Evolutionary conservation across 2,113 vertebrate genomes (phyloP).

Genomic region (Conger conger): DNA sequence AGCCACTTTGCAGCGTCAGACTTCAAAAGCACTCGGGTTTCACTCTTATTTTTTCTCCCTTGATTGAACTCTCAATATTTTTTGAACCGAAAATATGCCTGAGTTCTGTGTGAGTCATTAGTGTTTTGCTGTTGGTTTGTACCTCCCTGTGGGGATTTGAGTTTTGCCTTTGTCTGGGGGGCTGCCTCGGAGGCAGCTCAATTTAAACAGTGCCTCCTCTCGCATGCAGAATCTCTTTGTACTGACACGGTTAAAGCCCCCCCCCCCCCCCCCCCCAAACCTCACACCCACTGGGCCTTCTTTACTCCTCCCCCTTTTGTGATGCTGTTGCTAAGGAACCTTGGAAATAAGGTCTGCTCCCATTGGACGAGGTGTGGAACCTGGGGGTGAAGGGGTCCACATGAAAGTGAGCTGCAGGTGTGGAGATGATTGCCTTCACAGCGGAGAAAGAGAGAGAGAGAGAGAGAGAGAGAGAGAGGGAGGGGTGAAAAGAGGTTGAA

Average conservation of each 20-base stretch:
- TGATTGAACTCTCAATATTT: background rate
- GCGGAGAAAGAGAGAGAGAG: background rate
- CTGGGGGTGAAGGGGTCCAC: conserved; percentile 34
- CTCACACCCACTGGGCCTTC: conserved; percentile 40
- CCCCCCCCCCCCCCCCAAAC: conserved; percentile 25
- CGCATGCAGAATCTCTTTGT: background rate
- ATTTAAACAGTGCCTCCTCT: conserved; percentile 2
- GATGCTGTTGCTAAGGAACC: conserved; percentile 73
- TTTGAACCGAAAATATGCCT: background rate
- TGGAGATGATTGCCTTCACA: conserved; percentile 27
- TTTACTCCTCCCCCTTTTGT: conserved; percentile 40
- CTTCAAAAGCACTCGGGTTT: background rate
- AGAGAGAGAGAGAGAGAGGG: too few species aligned
- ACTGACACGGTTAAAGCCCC: background rate
- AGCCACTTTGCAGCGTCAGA: background rate
- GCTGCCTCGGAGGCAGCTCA: background rate
- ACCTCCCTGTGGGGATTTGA: background rate
- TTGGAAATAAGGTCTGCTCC: conserved; percentile 47
- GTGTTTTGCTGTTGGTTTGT: background rate
- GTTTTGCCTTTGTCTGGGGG: background rate
- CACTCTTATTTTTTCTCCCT: background rate
- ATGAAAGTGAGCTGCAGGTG: conserved; percentile 48
- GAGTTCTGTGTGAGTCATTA: background rate
- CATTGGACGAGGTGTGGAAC: conserved; percentile 54
- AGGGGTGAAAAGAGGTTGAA: background rate